These are phyloP conservation scores for Eubasilissa regina DNA, from an alignment of 1,140 invertebrate genomes.

Conservation along the genomic window DNA sequence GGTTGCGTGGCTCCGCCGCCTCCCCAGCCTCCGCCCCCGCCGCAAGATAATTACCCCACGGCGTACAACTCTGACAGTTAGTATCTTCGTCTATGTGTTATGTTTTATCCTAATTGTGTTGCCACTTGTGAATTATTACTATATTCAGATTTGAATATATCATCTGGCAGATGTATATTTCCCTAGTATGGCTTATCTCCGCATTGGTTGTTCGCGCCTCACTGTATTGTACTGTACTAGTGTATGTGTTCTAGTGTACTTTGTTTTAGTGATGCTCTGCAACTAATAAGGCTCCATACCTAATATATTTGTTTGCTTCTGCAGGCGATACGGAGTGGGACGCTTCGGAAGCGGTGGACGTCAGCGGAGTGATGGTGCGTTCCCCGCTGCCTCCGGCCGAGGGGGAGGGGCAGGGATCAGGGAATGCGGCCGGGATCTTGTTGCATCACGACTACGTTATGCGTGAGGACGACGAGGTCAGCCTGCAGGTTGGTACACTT, in stretches of 20 bases:
- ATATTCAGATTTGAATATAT: too few relatives aligned
- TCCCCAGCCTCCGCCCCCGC: constrained; percentile 42
- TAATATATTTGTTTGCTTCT: constrained; percentile 59
- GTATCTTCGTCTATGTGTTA: constrained; percentile 28
- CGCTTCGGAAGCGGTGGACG: constrained; percentile 64
- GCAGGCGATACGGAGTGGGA: constrained; percentile 78
- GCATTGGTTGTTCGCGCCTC: too few relatives aligned
- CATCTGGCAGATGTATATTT: too few relatives aligned
- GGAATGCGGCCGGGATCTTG: constrained; percentile 10
- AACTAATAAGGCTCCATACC: too few relatives aligned
- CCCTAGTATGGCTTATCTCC: too few relatives aligned
- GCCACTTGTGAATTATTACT: too few relatives aligned
- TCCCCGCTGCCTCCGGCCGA: constrained; percentile 57
- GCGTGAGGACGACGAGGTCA: constrained; percentile 56
- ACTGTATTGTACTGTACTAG: too few relatives aligned
- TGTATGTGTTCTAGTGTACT: too few relatives aligned
- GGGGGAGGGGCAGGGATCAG: neutral
- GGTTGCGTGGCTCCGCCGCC: constrained; percentile 71
- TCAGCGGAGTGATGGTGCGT: constrained; percentile 29
- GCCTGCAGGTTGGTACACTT: constrained; percentile 43
- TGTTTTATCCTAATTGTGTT: too few relatives aligned
- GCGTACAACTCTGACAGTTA: constrained; percentile 64
- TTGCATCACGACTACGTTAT: constrained; percentile 51
- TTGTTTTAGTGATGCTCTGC: too few relatives aligned
- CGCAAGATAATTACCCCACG: constrained; percentile 56